phyloP scores from a whole-genome alignment of 2,113 vertebrate species.

The Thamnophis sirtalis region DNA sequence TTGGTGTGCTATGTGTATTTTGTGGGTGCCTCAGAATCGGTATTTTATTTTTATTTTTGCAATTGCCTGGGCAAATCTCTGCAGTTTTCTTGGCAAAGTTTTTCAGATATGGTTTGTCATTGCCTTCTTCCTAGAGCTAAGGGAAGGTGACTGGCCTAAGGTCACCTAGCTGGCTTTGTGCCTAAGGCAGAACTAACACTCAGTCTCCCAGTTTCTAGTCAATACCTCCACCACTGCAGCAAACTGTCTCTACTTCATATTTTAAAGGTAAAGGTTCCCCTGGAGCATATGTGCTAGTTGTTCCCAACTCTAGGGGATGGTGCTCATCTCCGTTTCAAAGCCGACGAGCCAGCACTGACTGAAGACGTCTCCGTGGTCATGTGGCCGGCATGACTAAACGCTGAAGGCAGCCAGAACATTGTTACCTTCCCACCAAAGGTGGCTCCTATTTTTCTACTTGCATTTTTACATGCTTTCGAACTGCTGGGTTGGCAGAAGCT shows the following conservation, averaged over 20 bases:
- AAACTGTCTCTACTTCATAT: background rate
- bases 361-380: no score
- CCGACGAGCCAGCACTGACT: no score
- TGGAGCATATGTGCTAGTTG: no score
- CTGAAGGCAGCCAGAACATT: no score
- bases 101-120: background rate
- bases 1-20: background rate
- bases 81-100: background rate
- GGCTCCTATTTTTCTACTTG: no score
- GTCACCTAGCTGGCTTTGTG: background rate
- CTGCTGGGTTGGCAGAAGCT: no score
- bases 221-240: background rate
- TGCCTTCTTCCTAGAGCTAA: background rate
- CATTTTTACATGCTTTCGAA: no score
- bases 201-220: background rate
- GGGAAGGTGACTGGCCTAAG: background rate
- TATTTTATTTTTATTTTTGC: background rate
- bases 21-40: background rate
- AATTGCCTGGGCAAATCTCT: background rate
- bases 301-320: no score
- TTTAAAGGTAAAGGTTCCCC: no score
- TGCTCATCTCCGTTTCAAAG: no score
- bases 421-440: no score
- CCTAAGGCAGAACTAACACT: background rate
- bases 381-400: no score